Evolutionary conservation across 1,140 invertebrate species (phyloP), one percentile per base, ranked within the genome.

Genomic region (Papilio polyxenes): DNA sequence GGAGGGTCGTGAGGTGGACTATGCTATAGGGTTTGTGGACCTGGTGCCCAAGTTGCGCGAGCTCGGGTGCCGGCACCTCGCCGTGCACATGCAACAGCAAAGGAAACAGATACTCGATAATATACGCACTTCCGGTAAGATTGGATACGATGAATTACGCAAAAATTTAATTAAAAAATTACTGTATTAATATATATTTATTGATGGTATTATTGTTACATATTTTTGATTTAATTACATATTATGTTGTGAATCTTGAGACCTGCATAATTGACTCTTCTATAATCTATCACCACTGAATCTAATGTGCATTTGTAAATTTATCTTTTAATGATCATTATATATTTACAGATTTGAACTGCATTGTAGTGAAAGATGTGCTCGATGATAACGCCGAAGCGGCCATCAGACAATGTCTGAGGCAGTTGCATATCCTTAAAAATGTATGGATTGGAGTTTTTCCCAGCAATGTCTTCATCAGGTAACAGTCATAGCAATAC

Each of bases 361-460:
- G 95, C 89, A 90, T 95, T 91, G 90, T 95, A 9, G 93, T 94
- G 4, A 95, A 95, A 80, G 94, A 95, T 75, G 92, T 96, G 80
- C 88, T 97, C 75, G 95, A 96, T 40, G 94, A 95, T 3, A 95
- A 94, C 37, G 96, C 96, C 0, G 96, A 98, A 89, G 96, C 97
- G 87, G 95, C 96, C 23, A 91, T 99, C 8, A 95, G 97, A 31
- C 97, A 98, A 91, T 98, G 97, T 89, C 94, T 98, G 48, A 95
- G 97, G 74, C 98, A 98, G 91, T 94, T 99, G 81, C 96, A 97
- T 88, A 94, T 98, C 81, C 92, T 99, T 2, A 97, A 97, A 94
- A 98, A 97, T 82, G 97, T 98, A 0, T 99, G 98, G 98, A 95
- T 96, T 69, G 95, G 96, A 82, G 96, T 98, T 4, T 95, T 98